Percentiles rank a stretch among this genome's conserved stretches.
These are phyloP conservation scores for Piscicola geometra DNA, from an alignment of 2,888 invertebrate genomes.

Conservation along the genomic window DNA sequence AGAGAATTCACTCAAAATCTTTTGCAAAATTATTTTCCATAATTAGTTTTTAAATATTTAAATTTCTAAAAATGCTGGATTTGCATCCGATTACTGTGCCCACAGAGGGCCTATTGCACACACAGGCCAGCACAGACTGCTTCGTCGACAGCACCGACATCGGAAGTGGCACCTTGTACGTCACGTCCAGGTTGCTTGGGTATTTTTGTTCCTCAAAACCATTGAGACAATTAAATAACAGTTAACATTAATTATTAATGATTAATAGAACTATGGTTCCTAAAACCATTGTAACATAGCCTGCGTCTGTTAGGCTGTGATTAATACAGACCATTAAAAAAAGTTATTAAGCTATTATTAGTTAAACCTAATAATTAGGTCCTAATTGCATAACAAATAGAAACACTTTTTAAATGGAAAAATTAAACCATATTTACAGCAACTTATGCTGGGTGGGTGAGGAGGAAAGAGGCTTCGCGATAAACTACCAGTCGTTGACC, in stretches of 20 bases:
- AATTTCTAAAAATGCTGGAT: slow-evolving; percentile 16
- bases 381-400: background rate
- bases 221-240: too few relatives aligned
- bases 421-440: background rate
- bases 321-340: too few relatives aligned
- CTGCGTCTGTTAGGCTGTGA: too few relatives aligned
- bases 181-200: slow-evolving; percentile 13
- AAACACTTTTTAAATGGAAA: too few relatives aligned
- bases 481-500: slow-evolving; percentile 24
- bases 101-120: slow-evolving; percentile 11
- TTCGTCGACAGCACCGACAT: slow-evolving; percentile 22
- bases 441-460: slow-evolving; percentile 5
- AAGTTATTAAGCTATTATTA: background rate
- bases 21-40: too few relatives aligned
- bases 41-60: too few relatives aligned
- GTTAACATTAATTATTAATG: too few relatives aligned
- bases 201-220: too few relatives aligned
- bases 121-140: slow-evolving; percentile 12
- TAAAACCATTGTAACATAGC: too few relatives aligned
- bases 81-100: slow-evolving; percentile 12
- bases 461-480: slow-evolving; percentile 5
- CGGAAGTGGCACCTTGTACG: slow-evolving; percentile 17
- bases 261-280: too few relatives aligned
- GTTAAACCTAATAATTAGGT: background rate
- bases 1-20: background rate